phyloP scores from a whole-genome alignment of 1,140 invertebrate species.

The Neodiprion lecontei region DNA sequence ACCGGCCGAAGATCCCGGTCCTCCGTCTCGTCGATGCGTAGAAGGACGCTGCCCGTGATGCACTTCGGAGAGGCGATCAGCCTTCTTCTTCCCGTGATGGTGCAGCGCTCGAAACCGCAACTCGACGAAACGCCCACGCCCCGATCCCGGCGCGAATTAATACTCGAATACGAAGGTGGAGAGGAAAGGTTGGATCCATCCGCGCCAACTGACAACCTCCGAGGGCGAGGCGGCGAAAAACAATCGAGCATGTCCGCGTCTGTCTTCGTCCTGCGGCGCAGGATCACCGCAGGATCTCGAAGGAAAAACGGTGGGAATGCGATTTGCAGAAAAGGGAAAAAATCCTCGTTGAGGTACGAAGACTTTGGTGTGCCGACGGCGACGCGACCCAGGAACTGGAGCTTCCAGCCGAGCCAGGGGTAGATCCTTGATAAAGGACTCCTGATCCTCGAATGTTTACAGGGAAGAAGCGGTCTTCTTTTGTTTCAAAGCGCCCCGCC shows the following conservation, averaged over 20 bases:
- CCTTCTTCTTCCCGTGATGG: constrained; percentile 23
- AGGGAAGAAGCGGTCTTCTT: neutral
- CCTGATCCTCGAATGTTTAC: neutral
- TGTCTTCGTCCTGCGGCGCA: too few relatives aligned
- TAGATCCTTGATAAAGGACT: constrained; percentile 6
- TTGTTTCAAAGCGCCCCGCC: neutral
- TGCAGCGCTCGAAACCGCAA: neutral
- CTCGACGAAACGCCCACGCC: constrained; percentile 20
- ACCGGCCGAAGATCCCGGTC: constrained; percentile 22
- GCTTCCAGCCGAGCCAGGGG: neutral
- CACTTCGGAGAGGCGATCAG: constrained; percentile 33
- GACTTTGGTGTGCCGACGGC: neutral
- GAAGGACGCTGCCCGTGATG: constrained; percentile 29
- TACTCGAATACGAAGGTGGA: constrained; percentile 38
- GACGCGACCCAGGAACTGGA: neutral
- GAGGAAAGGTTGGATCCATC: constrained; percentile 13
- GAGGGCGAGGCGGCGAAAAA: neutral
- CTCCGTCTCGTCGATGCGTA: too few relatives aligned
- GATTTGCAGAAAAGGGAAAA: too few relatives aligned
- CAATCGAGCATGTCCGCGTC: neutral
- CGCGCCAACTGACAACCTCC: neutral
- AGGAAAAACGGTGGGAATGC: too few relatives aligned
- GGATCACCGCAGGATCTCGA: too few relatives aligned
- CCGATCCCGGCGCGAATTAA: constrained; percentile 48
- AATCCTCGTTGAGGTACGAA: too few relatives aligned